These are phyloP conservation scores for Prorops nasuta DNA, from an alignment of 1,140 invertebrate genomes.

Conservation along the genomic window DNA sequence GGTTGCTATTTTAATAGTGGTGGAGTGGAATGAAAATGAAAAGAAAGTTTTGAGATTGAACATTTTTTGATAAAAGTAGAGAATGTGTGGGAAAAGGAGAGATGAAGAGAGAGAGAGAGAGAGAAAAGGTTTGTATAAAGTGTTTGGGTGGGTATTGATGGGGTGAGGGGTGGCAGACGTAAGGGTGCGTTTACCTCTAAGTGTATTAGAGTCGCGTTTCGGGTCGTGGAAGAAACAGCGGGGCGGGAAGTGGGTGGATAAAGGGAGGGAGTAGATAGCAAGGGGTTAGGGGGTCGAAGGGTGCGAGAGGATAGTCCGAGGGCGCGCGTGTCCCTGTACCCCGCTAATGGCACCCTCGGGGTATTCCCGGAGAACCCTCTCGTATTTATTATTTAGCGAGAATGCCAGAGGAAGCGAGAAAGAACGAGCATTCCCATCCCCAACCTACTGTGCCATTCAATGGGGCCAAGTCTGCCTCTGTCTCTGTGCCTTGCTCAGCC, in stretches of 20 bases:
- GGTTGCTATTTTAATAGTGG: no score
- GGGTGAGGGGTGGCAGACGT: no score
- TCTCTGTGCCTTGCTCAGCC: slow-evolving; percentile 6
- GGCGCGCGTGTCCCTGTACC: slow-evolving; percentile 36
- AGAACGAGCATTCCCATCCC: slow-evolving; percentile 7
- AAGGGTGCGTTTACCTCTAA: slow-evolving; percentile 35
- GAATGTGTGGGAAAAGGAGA: slow-evolving; percentile 1
- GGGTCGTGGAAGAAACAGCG: slow-evolving; percentile 30
- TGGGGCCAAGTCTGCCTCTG: no score
- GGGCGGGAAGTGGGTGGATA: slow-evolving; percentile 9
- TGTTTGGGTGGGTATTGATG: slow-evolving; percentile 23
- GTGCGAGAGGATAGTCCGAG: slow-evolving; percentile 30
- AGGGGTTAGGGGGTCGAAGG: slow-evolving; percentile 7
- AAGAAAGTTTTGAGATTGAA: no score
- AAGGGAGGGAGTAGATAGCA: slow-evolving; percentile 21
- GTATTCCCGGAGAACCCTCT: slow-evolving; percentile 49
- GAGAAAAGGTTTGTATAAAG: slow-evolving; percentile 28
- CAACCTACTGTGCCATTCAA: no score
- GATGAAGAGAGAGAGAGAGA: slow-evolving; percentile 12
- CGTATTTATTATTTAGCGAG: slow-evolving; percentile 57
- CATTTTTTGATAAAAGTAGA: no score
- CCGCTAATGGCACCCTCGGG: slow-evolving; percentile 56
- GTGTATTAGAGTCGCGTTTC: slow-evolving; percentile 46
- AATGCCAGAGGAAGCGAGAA: slow-evolving; percentile 27
- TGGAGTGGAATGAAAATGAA: no score